Evolutionary conservation across 2,888 invertebrate species (phyloP), one percentile per base, ranked within the genome.

Genomic region (Tuberolachnus salignus): DNA sequence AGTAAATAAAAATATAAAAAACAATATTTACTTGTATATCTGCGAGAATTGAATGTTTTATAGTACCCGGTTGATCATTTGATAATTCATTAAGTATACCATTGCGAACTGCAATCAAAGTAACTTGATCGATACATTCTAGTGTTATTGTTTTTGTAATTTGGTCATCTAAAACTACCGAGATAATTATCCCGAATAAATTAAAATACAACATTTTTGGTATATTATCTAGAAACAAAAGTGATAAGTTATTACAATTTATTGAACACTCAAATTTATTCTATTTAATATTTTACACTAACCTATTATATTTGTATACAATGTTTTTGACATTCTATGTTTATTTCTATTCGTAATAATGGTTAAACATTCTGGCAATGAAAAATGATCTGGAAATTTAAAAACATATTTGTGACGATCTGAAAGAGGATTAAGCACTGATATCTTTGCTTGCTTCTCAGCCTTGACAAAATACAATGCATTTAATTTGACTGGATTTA

Each of bases 401-500:
- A 78, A 69, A 26, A 69, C 34, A 13, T 23, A 59, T 6, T 42
- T 78, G 21, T 69, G 67, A 21, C 49, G 19, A 42, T 78, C 34
- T 69, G 49, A 57, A 11, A 78, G 21, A 51, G 69, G 59, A 51
- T 78, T 78, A 1, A 78, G 49, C 4, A 42, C 10, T 11, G 59
- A 23, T 49, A 78, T 69, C 11, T 59, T 78, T 51, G 49, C 59
- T 49, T 16, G 59, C 42, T 69, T 78, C 61, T 78, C 78, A 42
- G 34, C 78, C 51, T 69, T 78, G 16, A 78, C 51, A 61, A 78
- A 78, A 69, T 78, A 78, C 13, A 78, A 78, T 0, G 78, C 26
- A 61, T 78, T 78, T 42, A 78, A 51, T 69, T 69, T 67, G 21
- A 69, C n/a, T 11, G 78, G 78, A 61, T 34, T 19, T 3, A 78